phyloP scores from a whole-genome alignment of 2,797 vertebrate species.

The Crenichthys baileyi region DNA sequence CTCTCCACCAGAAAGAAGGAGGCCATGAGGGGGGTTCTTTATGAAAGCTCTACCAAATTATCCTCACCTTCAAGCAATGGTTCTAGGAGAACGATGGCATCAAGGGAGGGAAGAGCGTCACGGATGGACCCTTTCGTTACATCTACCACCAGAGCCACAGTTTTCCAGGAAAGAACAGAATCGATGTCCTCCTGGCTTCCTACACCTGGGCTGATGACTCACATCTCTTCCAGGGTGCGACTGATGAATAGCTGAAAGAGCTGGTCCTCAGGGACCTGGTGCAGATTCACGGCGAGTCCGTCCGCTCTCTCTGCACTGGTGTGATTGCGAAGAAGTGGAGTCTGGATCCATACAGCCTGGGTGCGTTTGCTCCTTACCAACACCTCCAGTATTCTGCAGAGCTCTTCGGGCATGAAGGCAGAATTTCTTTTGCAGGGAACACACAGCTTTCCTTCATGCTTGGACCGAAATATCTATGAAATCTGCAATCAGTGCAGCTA shows the following conservation, averaged over 20 bases:
- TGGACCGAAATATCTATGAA: too few relatives aligned
- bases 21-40: slow-evolving; percentile 58
- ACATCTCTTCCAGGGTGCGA: slow-evolving; percentile 22
- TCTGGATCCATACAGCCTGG: slow-evolving; percentile 67
- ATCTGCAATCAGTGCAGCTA: too few relatives aligned
- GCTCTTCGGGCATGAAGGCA: too few relatives aligned
- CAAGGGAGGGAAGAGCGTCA: slow-evolving; percentile 59
- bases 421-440: too few relatives aligned
- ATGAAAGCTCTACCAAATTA: slow-evolving; percentile 51
- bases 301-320: slow-evolving; percentile 66
- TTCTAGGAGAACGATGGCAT: slow-evolving; percentile 16
- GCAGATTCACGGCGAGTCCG: slow-evolving; percentile 70
- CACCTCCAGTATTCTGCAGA: too few relatives aligned
- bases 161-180: not conserved
- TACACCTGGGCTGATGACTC: slow-evolving; percentile 63
- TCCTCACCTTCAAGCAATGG: too few relatives aligned
- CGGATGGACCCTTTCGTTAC: slow-evolving; percentile 13
- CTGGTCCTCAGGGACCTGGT: slow-evolving; percentile 69
- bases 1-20: too few relatives aligned
- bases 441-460: too few relatives aligned
- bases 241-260: slow-evolving; percentile 51
- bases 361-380: too few relatives aligned
- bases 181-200: slow-evolving; percentile 48
- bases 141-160: slow-evolving; percentile 62
- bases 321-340: slow-evolving; percentile 78